phyloP scores from a whole-genome alignment of 2,888 invertebrate genomes.

The Morinoia aosen region DNA sequence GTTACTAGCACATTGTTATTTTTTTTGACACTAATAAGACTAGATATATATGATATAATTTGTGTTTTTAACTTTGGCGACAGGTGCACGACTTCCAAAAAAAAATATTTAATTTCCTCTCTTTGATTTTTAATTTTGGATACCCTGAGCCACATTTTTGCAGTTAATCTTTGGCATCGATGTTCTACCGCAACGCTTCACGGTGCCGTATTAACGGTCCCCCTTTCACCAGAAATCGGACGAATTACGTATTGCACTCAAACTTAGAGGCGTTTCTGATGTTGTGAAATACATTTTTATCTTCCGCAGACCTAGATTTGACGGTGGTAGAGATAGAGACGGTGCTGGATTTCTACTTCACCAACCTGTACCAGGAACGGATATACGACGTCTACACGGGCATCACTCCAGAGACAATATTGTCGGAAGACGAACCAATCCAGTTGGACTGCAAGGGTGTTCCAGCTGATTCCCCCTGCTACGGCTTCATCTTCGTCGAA shows the following conservation, averaged over 20 bases:
- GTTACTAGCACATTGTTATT: too few relatives aligned
- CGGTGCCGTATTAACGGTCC: not conserved
- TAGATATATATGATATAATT: too few relatives aligned
- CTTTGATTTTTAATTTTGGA: not conserved
- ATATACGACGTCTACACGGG: not conserved
- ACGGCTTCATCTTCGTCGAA: not conserved
- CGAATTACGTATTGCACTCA: not conserved
- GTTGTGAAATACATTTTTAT: not conserved
- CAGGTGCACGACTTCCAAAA: too few relatives aligned
- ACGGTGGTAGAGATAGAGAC: not conserved
- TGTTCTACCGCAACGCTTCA: not conserved
- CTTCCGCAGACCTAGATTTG: not conserved
- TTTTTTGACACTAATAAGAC: too few relatives aligned
- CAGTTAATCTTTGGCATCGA: not conserved
- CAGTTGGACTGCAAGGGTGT: not conserved
- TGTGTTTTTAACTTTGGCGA: too few relatives aligned
- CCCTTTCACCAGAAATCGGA: not conserved
- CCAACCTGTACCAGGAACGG: not conserved
- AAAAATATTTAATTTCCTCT: too few relatives aligned
- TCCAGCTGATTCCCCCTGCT: not conserved
- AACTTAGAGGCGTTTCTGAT: not conserved
- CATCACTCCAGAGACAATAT: not conserved
- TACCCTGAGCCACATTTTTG: not conserved
- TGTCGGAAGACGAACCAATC: not conserved
- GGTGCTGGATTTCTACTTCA: not conserved